phyloP scores from a whole-genome alignment of 2,888 invertebrate genomes.

The Leptinotarsa haldemani region DNA sequence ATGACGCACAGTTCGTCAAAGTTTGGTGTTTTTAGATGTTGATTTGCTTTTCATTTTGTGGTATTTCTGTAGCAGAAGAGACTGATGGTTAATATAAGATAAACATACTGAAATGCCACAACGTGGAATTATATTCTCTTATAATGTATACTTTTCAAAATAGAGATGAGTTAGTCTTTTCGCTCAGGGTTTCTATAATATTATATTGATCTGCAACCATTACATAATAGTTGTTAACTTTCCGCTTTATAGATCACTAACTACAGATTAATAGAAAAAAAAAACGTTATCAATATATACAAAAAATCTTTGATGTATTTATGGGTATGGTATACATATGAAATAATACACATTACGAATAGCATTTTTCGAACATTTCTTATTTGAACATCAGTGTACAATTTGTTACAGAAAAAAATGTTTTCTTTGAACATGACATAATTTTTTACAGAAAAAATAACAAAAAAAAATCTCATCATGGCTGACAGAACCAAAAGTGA shows the following conservation, averaged over 20 bases:
- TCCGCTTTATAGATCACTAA: too few relatives aligned
- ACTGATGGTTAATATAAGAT: conserved; percentile 12
- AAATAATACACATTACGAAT: not conserved
- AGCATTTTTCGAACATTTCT: too few relatives aligned
- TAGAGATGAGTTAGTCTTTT: not conserved
- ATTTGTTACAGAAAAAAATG: too few relatives aligned
- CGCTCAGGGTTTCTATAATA: not conserved
- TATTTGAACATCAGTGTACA: too few relatives aligned
- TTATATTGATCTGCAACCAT: too few relatives aligned
- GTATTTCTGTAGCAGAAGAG: conserved; percentile 11
- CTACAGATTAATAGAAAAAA: too few relatives aligned
- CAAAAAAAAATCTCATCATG: not conserved
- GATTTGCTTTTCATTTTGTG: not conserved
- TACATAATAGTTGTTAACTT: too few relatives aligned
- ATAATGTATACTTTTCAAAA: not conserved
- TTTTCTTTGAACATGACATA: not conserved
- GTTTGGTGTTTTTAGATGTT: not conserved
- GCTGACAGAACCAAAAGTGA: not conserved
- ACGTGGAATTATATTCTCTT: not conserved
- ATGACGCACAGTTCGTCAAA: not conserved
- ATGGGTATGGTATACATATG: not conserved
- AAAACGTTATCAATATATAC: too few relatives aligned
- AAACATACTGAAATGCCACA: not conserved
- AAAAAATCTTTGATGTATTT: not conserved
- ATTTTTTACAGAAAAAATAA: not conserved